Conservation (phyloP, 2,113 vertebrate genomes). For the Pelvicachromis taeniatus region DNA sequence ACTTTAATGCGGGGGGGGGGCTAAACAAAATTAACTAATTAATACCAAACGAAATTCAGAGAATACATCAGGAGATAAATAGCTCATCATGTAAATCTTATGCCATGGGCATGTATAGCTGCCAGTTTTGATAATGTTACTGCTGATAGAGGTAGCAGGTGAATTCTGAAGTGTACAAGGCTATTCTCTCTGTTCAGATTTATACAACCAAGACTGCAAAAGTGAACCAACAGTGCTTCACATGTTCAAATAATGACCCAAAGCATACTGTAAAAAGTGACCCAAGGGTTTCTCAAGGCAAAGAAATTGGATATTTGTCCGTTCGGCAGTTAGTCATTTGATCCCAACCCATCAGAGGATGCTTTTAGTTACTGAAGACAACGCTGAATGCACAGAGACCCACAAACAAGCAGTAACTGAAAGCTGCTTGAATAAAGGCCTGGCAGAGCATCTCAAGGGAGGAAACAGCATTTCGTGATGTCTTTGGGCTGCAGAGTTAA, state of each 20-base stretch:
- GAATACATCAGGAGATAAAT: rapidly evolving
- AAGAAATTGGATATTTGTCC: too few relatives aligned
- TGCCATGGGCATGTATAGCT: neutral
- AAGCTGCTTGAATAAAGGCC: neutral
- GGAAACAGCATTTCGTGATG: neutral
- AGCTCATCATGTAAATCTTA: neutral
- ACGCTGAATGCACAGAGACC: too few relatives aligned
- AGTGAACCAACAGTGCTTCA: neutral
- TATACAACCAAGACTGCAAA: neutral
- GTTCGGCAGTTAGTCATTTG: too few relatives aligned
- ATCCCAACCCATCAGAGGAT: too few relatives aligned
- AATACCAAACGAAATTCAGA: neutral
- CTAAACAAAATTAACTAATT: neutral
- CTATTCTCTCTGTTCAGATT: neutral
- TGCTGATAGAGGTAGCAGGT: neutral
- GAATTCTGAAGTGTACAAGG: neutral
- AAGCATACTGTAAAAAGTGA: neutral
- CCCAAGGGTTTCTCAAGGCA: too few relatives aligned
- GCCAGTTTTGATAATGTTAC: neutral
- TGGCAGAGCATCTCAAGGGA: neutral
- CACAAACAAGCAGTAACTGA: too few relatives aligned
- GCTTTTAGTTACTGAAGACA: too few relatives aligned
- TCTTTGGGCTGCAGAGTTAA: neutral
- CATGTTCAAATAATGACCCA: neutral
- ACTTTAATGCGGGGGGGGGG: neutral